These are phyloP conservation scores for Gymnopithys bicolor DNA, from an alignment of 2,797 vertebrate species.

Conservation along the genomic window DNA sequence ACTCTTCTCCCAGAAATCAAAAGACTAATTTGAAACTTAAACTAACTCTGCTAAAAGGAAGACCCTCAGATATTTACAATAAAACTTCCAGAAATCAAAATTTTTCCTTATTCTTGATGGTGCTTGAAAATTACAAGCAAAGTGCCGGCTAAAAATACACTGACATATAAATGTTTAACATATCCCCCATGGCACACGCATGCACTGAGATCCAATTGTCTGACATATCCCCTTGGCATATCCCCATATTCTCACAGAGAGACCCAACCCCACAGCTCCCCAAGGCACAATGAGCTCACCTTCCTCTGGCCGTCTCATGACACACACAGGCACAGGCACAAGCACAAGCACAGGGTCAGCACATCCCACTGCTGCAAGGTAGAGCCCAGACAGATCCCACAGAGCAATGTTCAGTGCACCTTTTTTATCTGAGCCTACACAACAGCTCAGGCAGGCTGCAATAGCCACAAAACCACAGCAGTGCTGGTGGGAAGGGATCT, in stretches of 20 bases:
- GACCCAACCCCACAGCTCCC: neutral
- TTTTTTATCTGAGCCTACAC: neutral
- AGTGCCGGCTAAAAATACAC: neutral
- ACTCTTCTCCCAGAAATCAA: neutral
- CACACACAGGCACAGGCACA: neutral
- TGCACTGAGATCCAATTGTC: neutral
- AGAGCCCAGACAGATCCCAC: neutral
- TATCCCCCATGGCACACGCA: conserved; percentile 48
- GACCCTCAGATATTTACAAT: neutral
- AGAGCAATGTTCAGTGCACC: rapidly evolving
- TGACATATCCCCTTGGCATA: conserved; percentile 27
- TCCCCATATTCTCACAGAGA: conserved; percentile 21
- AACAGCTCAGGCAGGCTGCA: neutral
- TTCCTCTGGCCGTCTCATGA: rapidly evolving
- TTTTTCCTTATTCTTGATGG: neutral
- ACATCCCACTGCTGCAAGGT: neutral
- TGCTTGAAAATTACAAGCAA: neutral
- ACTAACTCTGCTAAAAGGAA: neutral
- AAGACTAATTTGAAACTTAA: neutral
- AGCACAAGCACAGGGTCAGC: neutral
- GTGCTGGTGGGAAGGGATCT: neutral
- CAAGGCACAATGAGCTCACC: rapidly evolving
- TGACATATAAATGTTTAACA: neutral
- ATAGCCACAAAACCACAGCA: neutral
- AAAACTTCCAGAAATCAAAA: neutral